phyloP scores from a whole-genome alignment of 2,113 vertebrate genomes.

The Peromyscus leucopus region DNA sequence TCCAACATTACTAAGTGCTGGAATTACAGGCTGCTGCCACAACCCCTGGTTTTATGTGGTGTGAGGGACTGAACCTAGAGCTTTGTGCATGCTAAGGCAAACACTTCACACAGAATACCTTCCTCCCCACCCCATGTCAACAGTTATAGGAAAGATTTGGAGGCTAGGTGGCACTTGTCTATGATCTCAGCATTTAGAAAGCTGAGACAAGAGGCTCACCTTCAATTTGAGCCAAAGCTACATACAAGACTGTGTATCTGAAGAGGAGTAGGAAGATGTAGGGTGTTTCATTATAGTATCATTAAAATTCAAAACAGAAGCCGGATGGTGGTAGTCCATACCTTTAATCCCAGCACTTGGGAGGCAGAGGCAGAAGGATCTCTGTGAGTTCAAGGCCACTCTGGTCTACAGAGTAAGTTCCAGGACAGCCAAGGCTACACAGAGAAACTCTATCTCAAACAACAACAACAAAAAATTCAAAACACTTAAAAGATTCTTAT shows the following conservation, averaged over 20 bases:
- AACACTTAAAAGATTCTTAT: background rate
- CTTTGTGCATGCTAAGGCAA: background rate
- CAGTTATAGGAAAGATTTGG: background rate
- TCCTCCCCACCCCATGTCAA: background rate
- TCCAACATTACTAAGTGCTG: background rate
- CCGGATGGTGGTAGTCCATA: no score
- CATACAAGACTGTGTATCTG: background rate
- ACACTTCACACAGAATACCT: background rate
- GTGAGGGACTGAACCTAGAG: background rate
- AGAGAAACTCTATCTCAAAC: no score
- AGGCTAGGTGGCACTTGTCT: background rate
- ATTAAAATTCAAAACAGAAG: no score
- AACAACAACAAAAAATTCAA: background rate
- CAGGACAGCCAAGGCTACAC: no score
- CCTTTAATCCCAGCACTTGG: no score
- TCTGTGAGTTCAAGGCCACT: no score
- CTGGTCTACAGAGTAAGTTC: no score
- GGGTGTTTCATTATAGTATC: no score
- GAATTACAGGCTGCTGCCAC: background rate
- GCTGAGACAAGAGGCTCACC: background rate
- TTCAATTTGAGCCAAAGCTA: background rate
- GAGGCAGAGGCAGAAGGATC: no score
- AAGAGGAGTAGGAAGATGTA: no score
- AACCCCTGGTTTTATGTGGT: background rate
- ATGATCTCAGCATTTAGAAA: background rate